Evolutionary conservation across 2,888 invertebrate genomes (phyloP).

Genomic region (Eurois occulta): DNA sequence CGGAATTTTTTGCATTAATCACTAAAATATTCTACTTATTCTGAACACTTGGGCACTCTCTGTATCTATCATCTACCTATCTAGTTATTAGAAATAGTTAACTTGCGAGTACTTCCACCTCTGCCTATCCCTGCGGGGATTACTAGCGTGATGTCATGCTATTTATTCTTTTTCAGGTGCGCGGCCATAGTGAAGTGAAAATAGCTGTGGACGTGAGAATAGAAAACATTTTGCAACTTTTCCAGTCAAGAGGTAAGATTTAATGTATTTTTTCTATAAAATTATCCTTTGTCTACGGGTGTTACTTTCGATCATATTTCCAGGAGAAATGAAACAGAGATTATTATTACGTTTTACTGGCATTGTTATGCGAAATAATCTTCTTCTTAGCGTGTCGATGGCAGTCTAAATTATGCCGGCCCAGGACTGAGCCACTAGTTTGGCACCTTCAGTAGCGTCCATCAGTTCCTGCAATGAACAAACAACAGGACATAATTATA

Average conservation of each 20-base stretch:
- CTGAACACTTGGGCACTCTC: constrained; percentile 8
- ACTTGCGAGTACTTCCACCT: background rate
- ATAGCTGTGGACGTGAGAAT: constrained; percentile 76
- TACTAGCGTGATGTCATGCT: background rate
- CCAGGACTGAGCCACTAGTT: too few relatives aligned
- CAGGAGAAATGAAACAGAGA: constrained; percentile 64
- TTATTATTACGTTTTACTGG: constrained; percentile 40
- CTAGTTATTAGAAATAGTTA: background rate
- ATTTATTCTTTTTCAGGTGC: constrained; percentile 76
- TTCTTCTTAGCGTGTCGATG: too few relatives aligned
- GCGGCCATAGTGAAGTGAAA: constrained; percentile 73
- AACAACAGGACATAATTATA: too few relatives aligned
- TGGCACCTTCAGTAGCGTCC: too few relatives aligned
- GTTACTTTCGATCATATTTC: constrained; percentile 51
- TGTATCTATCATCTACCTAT: background rate
- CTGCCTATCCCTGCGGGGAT: background rate
- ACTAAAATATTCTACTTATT: too few relatives aligned
- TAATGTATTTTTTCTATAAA: constrained; percentile 51
- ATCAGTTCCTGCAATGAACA: too few relatives aligned
- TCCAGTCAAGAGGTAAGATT: constrained; percentile 77
- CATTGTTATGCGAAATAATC: background rate
- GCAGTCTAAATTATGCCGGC: too few relatives aligned
- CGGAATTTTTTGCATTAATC: too few relatives aligned
- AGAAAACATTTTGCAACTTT: constrained; percentile 69
- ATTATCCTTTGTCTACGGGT: constrained; percentile 1